Evolutionary conservation across 1,140 invertebrate genomes (phyloP).

Genomic region (Brachionus paranguensis): DNA sequence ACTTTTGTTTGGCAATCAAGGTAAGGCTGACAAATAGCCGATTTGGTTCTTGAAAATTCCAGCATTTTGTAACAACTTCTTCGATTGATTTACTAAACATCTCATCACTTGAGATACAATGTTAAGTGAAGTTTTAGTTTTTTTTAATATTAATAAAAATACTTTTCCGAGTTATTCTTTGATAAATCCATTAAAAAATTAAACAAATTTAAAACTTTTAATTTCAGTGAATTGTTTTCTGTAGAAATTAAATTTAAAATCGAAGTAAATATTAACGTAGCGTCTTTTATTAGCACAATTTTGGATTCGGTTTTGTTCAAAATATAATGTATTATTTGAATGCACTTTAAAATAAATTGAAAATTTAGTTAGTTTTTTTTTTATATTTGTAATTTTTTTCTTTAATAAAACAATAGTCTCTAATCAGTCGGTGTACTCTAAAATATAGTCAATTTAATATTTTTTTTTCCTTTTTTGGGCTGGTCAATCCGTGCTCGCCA

Average conservation of each 20-base stretch:
- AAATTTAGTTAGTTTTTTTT: too few relatives aligned
- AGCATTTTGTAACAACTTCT: background rate
- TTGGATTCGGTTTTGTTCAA: background rate
- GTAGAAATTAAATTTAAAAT: background rate
- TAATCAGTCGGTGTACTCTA: too few relatives aligned
- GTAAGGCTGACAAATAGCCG: conserved; percentile 19
- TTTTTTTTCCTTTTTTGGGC: too few relatives aligned
- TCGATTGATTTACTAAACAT: conserved; percentile 18
- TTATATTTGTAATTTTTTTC: too few relatives aligned
- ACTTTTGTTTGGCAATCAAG: background rate
- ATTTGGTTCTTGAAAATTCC: conserved; percentile 19
- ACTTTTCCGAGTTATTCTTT: background rate
- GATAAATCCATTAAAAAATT: background rate
- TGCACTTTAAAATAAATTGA: background rate
- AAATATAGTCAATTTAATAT: too few relatives aligned
- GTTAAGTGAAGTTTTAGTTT: background rate
- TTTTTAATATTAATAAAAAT: background rate
- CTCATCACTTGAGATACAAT: background rate
- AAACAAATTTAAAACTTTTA: conserved; percentile 24
- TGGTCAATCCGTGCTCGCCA: too few relatives aligned
- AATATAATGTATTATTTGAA: conserved; percentile 12
- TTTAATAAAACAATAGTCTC: too few relatives aligned
- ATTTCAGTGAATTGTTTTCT: background rate
- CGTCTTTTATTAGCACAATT: background rate
- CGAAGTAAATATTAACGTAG: background rate